These are phyloP conservation scores for Dorcus hopei DNA, from an alignment of 2,888 invertebrate species.

Conservation along the genomic window DNA sequence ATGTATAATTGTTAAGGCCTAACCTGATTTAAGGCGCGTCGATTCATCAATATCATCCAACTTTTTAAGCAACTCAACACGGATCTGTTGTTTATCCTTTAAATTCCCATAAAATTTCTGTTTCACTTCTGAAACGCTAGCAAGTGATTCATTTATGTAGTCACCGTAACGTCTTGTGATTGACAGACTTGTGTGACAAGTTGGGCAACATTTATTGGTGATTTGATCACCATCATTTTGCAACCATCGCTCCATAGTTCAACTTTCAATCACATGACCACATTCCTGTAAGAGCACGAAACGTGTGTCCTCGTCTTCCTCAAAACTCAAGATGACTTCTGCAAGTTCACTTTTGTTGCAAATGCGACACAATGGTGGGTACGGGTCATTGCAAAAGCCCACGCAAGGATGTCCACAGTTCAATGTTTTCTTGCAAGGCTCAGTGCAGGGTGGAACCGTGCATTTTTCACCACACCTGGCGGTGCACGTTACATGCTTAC, in stretches of 20 bases:
- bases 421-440: constrained; percentile 46
- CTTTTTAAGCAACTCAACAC: neutral
- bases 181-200: constrained; percentile 58
- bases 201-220: constrained; percentile 53
- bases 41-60: neutral
- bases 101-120: constrained; percentile 5
- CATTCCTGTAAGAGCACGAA: constrained; percentile 57
- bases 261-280: constrained; percentile 51
- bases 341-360: constrained; percentile 55
- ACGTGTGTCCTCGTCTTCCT: constrained; percentile 56
- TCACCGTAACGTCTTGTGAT: constrained; percentile 50
- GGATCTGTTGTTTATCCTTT: neutral
- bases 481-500: constrained; percentile 52
- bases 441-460: constrained; percentile 47
- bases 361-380: constrained; percentile 58
- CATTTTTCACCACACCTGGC: constrained; percentile 53
- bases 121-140: constrained; percentile 6
- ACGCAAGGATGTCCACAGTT: constrained; percentile 63
- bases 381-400: constrained; percentile 71
- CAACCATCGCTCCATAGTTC: constrained; percentile 48
- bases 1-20: too few relatives aligned
- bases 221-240: constrained; percentile 31
- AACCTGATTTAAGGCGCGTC: neutral
- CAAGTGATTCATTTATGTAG: constrained; percentile 41
- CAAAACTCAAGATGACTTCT: constrained; percentile 47